Percentiles rank a stretch among this genome's conserved stretches.
Evolutionary conservation across 2,797 vertebrate genomes (phyloP).

Genomic region (Ctenopoma kingsleyae): DNA sequence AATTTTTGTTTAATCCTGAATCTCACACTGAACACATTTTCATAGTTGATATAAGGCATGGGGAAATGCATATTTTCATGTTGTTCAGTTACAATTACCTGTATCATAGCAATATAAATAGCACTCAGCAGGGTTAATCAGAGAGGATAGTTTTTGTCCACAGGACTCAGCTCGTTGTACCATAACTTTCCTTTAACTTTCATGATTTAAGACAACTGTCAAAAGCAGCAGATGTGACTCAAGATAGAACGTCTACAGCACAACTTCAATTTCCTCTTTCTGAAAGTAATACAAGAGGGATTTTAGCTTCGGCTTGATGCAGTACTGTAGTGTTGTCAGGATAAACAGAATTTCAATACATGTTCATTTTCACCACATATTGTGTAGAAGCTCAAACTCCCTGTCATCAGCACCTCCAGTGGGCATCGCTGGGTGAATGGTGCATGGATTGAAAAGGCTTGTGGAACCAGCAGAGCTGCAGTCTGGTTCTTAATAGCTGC

Average conservation of each 20-base stretch:
- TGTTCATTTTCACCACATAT: slow-evolving; percentile 12
- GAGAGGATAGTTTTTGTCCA: slow-evolving; percentile 2
- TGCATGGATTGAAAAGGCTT: not conserved
- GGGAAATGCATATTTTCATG: slow-evolving; percentile 64
- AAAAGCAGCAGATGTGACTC: slow-evolving; percentile 1
- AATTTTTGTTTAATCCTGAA: slow-evolving; percentile 29
- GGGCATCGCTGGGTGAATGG: slow-evolving; percentile 18
- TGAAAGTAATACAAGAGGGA: slow-evolving; percentile 14
- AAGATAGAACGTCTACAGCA: not conserved
- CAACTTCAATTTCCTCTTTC: not conserved
- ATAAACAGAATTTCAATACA: slow-evolving; percentile 4
- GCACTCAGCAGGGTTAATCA: not conserved
- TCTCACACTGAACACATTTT: slow-evolving; percentile 24
- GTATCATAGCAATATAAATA: slow-evolving; percentile 20
- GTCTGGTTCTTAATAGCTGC: slow-evolving; percentile 13
- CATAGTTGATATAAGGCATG: slow-evolving; percentile 60
- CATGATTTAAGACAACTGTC: slow-evolving; percentile 6
- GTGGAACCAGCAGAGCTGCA: slow-evolving; percentile 1
- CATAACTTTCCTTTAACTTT: not conserved
- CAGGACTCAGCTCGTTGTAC: not conserved
- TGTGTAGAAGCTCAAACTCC: not conserved
- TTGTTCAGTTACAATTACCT: slow-evolving; percentile 23
- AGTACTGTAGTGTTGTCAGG: slow-evolving; percentile 26
- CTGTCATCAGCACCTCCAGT: slow-evolving; percentile 30
- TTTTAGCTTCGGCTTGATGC: slow-evolving; percentile 25